Conservation (phyloP, 2,113 vertebrate genomes). For the Eurystomus gularis region DNA sequence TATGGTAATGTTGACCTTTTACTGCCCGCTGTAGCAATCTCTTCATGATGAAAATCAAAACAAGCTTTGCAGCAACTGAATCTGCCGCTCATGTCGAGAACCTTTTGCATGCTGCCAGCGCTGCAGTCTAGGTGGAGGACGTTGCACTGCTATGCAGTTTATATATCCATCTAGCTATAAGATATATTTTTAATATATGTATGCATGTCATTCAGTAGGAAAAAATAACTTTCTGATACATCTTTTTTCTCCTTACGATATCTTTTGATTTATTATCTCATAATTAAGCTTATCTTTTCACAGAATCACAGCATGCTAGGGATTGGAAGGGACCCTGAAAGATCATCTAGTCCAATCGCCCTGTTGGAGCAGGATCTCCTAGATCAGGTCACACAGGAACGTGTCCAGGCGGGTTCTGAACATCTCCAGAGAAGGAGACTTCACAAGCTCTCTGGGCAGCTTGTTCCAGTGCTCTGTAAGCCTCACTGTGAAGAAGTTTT, state of each 20-base stretch:
- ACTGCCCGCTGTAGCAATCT: not conserved
- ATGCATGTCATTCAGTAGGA: not conserved
- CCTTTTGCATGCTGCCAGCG: not conserved
- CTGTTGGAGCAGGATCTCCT: no score
- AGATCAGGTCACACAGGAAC: no score
- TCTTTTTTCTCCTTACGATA: not conserved
- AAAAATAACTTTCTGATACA: not conserved
- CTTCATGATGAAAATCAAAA: not conserved
- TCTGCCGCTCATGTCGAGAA: not conserved
- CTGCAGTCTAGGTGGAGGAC: constrained; percentile 21
- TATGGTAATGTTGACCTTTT: constrained; percentile 34
- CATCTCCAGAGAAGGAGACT: no score
- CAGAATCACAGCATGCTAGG: no score
- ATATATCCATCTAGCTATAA: not conserved
- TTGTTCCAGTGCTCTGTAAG: no score
- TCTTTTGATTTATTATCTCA: not conserved
- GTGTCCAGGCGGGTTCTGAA: no score
- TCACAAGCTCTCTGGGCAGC: no score
- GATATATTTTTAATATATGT: not conserved
- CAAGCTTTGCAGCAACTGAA: constrained; percentile 6
- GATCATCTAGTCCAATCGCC: no score
- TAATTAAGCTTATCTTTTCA: not conserved
- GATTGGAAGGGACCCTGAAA: no score
- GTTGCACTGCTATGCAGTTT: not conserved
- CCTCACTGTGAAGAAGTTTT: no score